Percentiles rank a stretch among this genome's conserved stretches.
Conservation (phyloP, 2,113 vertebrate genomes). For the Platycercus adscitus region DNA sequence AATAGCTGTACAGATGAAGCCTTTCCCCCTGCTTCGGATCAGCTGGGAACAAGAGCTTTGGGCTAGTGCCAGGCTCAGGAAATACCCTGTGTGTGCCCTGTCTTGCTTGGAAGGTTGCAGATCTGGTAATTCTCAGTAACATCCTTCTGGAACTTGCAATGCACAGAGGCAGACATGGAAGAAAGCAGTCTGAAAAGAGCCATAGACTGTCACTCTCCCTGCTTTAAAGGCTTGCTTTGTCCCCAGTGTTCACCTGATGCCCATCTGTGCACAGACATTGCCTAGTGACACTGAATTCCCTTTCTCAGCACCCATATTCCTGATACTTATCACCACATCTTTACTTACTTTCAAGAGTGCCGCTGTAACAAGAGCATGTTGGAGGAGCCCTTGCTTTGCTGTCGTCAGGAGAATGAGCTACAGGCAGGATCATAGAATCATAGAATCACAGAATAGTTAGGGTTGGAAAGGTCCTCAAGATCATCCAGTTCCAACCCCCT, state of each 20-base stretch:
- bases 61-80: not conserved
- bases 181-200: not conserved
- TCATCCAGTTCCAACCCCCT: too few species aligned
- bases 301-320: not conserved
- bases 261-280: not conserved
- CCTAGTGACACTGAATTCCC: not conserved
- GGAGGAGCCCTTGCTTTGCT: not conserved
- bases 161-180: not conserved
- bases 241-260: not conserved
- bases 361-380: not conserved
- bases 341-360: not conserved
- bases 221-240: not conserved
- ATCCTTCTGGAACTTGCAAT: not conserved
- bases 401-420: not conserved
- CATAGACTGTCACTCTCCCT: not conserved
- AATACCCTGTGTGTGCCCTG: not conserved
- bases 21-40: not conserved
- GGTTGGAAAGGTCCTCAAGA: too few species aligned
- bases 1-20: not conserved
- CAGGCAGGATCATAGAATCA: not conserved
- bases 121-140: not conserved
- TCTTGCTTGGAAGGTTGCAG: not conserved
- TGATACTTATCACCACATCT: not conserved
- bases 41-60: not conserved
- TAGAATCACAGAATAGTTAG: too few species aligned